phyloP scores from a whole-genome alignment of 1,140 invertebrate species.

The Mesaphorura yosii region DNA sequence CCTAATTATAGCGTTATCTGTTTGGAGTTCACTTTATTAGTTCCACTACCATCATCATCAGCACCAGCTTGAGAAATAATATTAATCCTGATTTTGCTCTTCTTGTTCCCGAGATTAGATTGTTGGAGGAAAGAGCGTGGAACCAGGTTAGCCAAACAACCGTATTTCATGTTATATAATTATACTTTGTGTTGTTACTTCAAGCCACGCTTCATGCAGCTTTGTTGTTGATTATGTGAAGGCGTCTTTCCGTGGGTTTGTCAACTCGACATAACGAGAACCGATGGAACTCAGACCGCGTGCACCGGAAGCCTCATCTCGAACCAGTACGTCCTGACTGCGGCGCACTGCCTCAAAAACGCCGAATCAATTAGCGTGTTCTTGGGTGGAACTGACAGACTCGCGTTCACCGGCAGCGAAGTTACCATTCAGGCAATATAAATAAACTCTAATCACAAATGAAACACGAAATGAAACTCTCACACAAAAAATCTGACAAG shows the following conservation, averaged over 20 bases:
- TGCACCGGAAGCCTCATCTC: constrained; percentile 27
- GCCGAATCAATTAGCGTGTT: constrained; percentile 30
- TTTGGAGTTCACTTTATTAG: no score
- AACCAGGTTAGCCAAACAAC: neutral
- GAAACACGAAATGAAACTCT: no score
- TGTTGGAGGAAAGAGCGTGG: neutral
- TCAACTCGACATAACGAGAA: constrained; percentile 29
- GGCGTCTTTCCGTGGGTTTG: constrained; percentile 26
- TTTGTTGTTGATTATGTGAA: neutral
- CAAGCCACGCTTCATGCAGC: no score
- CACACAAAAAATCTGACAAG: no score
- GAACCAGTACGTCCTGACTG: constrained; percentile 21
- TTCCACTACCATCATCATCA: no score
- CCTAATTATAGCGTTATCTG: no score
- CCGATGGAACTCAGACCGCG: constrained; percentile 24
- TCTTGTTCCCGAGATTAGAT: neutral
- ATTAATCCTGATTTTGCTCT: no score
- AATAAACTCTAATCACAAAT: no score
- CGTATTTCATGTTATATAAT: neutral
- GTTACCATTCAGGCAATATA: constrained; percentile 21
- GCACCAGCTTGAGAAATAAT: no score
- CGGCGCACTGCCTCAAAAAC: constrained; percentile 26
- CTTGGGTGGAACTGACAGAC: constrained; percentile 27
- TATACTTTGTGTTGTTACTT: neutral
- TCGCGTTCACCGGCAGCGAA: constrained; percentile 21